Base-by-base conservation (phyloP, 2,113 vertebrate species). In the Muntiacus reevesi region DNA sequence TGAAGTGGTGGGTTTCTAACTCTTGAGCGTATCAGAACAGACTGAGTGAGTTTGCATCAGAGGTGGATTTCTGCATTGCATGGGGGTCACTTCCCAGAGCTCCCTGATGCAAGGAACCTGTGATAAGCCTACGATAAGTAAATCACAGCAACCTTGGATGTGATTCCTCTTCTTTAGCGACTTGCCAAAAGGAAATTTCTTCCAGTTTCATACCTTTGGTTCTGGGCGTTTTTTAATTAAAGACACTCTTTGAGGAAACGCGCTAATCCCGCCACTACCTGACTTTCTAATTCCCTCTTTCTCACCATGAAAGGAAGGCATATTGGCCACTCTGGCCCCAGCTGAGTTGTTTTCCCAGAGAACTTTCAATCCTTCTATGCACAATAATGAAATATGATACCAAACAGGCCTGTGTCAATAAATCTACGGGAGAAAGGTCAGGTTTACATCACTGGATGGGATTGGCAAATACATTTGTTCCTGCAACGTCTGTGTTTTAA, bases 361-460 rank as follows among this genome's bases (percentile, higher is more conserved):
- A 97, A 92, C 95, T 98, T 98, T 98, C 92, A 97, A 92, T 89
- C 74, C 97, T 98, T 97, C 94, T 50, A 90, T 1, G 40, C 87
- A 52, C 93, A 90, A 93, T 98, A 98, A 99, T 98, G 98, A 98
- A 99, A 98, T 98, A 98, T 98, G 98, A 99, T 98, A 98, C 97
- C 98, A 98, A 99, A 95, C 98, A 98, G 96, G 96, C 98, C 28
- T 27, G 15, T 98, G 98, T 99, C 98, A 98, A 98, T 98, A 99
- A 98, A 98, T 98, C 98, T 98, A 96, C 98, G 97, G 98, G 98
- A 99, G 98, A 99, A 99, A 99, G 99, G 99, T 99, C 99, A 99
- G 95, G 98, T 98, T 98, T 98, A 98, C 98, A 98, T 98, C 97
- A 12, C 98, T 98, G 98, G 98, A 97, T 94, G 89, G 97, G 98